A percentile compares a stretch with the other conserved stretches of the same genome.
These are phyloP conservation scores for Temnothorax curvispinosus DNA, from an alignment of 1,140 invertebrate genomes.

Conservation along the genomic window DNA sequence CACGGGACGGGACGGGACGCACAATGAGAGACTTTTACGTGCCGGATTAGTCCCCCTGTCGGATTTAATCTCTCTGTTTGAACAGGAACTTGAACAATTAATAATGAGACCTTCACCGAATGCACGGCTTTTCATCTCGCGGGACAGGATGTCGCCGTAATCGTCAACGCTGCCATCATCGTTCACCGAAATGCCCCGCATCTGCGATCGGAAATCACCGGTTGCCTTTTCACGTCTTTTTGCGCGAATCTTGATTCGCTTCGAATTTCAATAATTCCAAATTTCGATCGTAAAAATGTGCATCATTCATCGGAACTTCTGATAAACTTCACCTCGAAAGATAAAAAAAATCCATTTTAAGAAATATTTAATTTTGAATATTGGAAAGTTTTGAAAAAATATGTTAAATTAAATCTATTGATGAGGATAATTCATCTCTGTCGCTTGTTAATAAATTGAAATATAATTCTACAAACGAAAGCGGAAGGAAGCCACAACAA, in stretches of 20 bases:
- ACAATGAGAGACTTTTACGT: conserved; percentile 76
- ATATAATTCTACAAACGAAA: neutral
- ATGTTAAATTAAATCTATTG: neutral
- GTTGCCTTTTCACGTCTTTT: conserved; percentile 19
- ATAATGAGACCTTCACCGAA: conserved; percentile 79
- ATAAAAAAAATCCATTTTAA: neutral
- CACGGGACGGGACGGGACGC: conserved; percentile 20
- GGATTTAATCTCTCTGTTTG: conserved; percentile 83
- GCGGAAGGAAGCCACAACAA: neutral
- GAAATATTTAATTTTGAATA: neutral
- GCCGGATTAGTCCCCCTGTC: conserved; percentile 80
- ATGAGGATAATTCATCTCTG: neutral
- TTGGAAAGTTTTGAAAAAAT: neutral
- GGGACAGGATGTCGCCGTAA: conserved; percentile 81
- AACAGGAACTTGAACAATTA: conserved; percentile 83
- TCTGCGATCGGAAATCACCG: conserved; percentile 68
- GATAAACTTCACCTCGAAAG: neutral
- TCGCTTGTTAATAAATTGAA: neutral
- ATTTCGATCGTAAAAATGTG: neutral
- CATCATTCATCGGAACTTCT: neutral
- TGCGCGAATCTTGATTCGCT: neutral
- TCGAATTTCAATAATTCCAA: neutral
- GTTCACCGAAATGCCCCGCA: conserved; percentile 58
- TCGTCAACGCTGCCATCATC: conserved; percentile 46
- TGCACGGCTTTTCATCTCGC: conserved; percentile 75